Evolutionary conservation across 1,140 invertebrate genomes (phyloP).

Genomic region (Cydia pomonella): DNA sequence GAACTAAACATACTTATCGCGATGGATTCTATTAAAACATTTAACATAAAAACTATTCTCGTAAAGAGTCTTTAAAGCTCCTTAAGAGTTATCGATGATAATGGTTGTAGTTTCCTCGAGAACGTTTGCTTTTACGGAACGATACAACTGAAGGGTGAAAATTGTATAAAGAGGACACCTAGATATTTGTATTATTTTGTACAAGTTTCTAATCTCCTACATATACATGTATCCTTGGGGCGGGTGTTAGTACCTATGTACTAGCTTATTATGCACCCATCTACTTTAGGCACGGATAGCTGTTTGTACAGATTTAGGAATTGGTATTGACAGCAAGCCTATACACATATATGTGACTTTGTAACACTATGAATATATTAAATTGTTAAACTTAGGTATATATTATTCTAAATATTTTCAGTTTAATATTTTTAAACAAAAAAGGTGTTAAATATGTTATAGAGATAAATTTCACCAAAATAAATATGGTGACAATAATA

Average conservation of each 20-base stretch:
- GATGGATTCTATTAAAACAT: background rate
- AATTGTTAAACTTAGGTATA: conserved; percentile 19
- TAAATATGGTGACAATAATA: conserved; percentile 78
- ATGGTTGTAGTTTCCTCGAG: background rate
- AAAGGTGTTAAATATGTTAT: background rate
- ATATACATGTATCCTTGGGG: background rate
- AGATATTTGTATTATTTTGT: conserved; percentile 63
- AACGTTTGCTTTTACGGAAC: background rate
- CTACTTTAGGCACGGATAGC: background rate
- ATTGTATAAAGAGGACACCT: conserved; percentile 36
- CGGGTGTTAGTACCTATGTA: background rate
- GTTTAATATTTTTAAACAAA: conserved; percentile 15
- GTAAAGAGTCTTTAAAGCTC: background rate
- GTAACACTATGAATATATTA: background rate
- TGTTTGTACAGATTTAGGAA: conserved; percentile 6
- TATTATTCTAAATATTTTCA: conserved; percentile 5
- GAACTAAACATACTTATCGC: too few species aligned
- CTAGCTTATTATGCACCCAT: background rate
- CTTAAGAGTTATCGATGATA: conserved; percentile 3
- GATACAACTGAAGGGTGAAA: background rate
- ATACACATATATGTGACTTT: background rate
- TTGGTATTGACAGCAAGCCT: background rate
- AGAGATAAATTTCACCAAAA: conserved; percentile 60
- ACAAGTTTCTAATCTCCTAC: too few species aligned
- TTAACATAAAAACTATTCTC: background rate